Conservation (phyloP, 2,113 vertebrate species). For the Lepisosteus oculatus region DNA sequence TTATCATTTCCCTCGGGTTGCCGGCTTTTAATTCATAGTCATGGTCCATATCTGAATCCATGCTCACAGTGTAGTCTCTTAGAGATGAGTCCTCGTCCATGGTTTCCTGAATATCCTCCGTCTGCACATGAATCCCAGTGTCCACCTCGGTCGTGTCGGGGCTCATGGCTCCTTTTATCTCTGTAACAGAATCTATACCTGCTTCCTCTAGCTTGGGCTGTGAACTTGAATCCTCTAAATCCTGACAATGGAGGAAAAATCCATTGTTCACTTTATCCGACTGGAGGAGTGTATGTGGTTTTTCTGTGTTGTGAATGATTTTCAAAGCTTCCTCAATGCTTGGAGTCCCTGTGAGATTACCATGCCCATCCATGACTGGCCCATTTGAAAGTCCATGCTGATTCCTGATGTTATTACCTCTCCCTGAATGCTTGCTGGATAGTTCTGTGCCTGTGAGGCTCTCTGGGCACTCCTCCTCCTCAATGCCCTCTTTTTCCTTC, state of each 20-base stretch:
- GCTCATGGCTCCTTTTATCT: constrained; percentile 73
- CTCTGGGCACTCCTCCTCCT: constrained; percentile 74
- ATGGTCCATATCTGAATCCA: constrained; percentile 91
- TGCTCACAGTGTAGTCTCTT: constrained; percentile 88
- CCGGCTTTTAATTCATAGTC: constrained; percentile 72
- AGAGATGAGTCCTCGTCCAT: constrained; percentile 95
- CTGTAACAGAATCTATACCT: constrained; percentile 66
- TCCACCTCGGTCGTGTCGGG: constrained; percentile 88
- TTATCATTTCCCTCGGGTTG: constrained; percentile 66
- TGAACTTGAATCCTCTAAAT: constrained; percentile 59
- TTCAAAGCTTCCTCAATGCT: constrained; percentile 90
- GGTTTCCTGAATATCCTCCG: constrained; percentile 91
- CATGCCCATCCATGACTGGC: constrained; percentile 72
- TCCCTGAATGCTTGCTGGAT: constrained; percentile 39
- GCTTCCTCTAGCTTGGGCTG: constrained; percentile 56
- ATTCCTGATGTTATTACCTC: constrained; percentile 40
- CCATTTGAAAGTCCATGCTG: constrained; percentile 69
- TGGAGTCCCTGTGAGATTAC: constrained; percentile 69
- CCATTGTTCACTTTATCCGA: constrained; percentile 75
- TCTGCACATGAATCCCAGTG: constrained; percentile 89
- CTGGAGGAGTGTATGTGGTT: constrained; percentile 62
- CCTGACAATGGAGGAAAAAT: constrained; percentile 88
- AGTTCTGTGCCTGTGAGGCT: constrained; percentile 46
- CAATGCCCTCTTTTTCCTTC: constrained; percentile 71
- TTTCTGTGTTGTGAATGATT: constrained; percentile 83